These are phyloP conservation scores for Centropus unirufus DNA, from an alignment of 2,113 vertebrate species.

Conservation along the genomic window DNA sequence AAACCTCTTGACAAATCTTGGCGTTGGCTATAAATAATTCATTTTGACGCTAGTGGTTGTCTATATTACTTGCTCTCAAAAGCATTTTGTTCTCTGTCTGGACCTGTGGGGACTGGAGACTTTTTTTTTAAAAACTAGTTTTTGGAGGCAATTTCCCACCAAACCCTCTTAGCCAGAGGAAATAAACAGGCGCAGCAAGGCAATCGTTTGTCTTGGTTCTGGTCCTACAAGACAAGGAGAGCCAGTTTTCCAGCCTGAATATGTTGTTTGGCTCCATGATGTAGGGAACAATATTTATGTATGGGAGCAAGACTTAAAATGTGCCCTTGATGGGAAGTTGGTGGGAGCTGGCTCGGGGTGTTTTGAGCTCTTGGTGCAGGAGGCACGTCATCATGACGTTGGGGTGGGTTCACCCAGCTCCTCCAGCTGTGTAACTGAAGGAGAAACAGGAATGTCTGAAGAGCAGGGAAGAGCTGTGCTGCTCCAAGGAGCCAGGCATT, in stretches of 20 bases:
- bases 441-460: background rate
- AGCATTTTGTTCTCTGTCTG: slow-evolving; percentile 1
- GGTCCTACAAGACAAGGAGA: background rate
- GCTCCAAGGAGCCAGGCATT: background rate
- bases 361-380: background rate
- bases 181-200: background rate
- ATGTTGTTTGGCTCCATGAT: background rate
- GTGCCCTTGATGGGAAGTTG: background rate
- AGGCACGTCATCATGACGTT: background rate
- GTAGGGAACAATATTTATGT: background rate
- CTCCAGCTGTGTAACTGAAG: background rate
- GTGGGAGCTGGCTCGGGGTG: background rate
- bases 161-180: background rate
- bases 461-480: background rate
- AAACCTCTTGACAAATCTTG: slow-evolving; percentile 9
- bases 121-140: background rate
- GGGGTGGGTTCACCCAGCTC: background rate
- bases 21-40: background rate
- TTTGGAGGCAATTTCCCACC: background rate
- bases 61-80: background rate
- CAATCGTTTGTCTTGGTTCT: background rate
- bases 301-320: background rate
- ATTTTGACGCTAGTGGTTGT: background rate
- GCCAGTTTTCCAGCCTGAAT: background rate
- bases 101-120: slow-evolving; percentile 13